Evolutionary conservation across 2,113 vertebrate genomes (phyloP).

Genomic region (Gorsachius goisagi): DNA sequence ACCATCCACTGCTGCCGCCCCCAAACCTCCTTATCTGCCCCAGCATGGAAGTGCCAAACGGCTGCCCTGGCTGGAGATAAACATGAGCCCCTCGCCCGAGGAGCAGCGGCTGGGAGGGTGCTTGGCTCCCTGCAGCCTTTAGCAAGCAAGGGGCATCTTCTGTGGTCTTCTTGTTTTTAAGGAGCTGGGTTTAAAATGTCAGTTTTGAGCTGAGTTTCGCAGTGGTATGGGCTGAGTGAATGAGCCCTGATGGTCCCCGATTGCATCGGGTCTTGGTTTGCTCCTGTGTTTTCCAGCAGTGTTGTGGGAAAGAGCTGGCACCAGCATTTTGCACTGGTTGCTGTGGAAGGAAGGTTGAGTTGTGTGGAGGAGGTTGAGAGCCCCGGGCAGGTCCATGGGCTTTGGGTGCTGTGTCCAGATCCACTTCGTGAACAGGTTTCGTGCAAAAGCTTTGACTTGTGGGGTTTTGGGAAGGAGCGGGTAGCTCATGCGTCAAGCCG

Average conservation of each 20-base stretch:
- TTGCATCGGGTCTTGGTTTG: accelerated
- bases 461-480: not conserved
- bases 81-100: not conserved
- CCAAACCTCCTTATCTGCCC: not conserved
- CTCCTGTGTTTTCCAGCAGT: accelerated
- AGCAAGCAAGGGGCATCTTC: not conserved
- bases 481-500: accelerated
- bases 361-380: not conserved
- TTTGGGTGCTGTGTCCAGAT: not conserved
- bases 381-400: accelerated
- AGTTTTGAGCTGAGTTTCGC: accelerated
- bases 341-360: not conserved
- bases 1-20: accelerated
- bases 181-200: not conserved
- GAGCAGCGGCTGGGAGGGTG: not conserved
- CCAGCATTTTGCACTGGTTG: accelerated
- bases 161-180: accelerated
- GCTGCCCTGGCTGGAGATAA: not conserved
- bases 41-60: not conserved
- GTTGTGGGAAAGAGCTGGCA: not conserved
- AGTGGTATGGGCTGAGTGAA: accelerated
- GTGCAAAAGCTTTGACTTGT: not conserved
- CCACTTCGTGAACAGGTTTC: not conserved
- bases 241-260: accelerated
- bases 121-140: not conserved